phyloP scores from a whole-genome alignment of 1,140 invertebrate species.

The Papilio aristodemus region DNA sequence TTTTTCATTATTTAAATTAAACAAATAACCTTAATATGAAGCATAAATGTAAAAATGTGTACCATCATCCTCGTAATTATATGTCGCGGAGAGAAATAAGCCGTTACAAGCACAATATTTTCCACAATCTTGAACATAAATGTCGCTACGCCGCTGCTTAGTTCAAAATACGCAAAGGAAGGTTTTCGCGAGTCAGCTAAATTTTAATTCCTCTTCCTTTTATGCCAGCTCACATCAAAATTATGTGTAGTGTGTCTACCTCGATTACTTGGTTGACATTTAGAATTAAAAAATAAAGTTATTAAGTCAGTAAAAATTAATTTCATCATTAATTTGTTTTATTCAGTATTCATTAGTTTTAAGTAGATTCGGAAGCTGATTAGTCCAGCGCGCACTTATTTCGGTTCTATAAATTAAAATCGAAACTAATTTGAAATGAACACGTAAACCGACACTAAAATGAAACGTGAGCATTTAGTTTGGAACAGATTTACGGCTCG shows the following conservation, averaged over 20 bases:
- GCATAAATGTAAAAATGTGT: neutral
- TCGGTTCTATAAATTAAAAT: constrained; percentile 6
- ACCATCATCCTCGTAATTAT: neutral
- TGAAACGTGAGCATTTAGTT: constrained; percentile 21
- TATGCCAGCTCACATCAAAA: neutral
- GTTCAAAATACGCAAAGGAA: constrained; percentile 4
- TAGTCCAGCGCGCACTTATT: neutral
- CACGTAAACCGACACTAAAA: constrained; percentile 23
- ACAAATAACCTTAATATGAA: neutral
- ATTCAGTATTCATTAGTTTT: neutral
- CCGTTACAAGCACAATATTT: constrained; percentile 13
- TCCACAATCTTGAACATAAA: constrained; percentile 14
- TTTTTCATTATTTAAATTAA: too few relatives aligned
- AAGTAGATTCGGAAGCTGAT: neutral
- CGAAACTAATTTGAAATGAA: constrained; percentile 19
- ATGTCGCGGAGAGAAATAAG: neutral
- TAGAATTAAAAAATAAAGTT: too few relatives aligned
- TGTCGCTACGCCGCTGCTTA: neutral
- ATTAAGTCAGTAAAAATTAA: too few relatives aligned
- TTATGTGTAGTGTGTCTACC: too few relatives aligned
- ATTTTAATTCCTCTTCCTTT: neutral
- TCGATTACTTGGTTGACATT: too few relatives aligned
- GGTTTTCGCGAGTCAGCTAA: neutral
- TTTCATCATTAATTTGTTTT: too few relatives aligned
- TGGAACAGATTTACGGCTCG: constrained; percentile 13